phyloP scores from a whole-genome alignment of 1,140 invertebrate species.

The Formica exsecta region DNA sequence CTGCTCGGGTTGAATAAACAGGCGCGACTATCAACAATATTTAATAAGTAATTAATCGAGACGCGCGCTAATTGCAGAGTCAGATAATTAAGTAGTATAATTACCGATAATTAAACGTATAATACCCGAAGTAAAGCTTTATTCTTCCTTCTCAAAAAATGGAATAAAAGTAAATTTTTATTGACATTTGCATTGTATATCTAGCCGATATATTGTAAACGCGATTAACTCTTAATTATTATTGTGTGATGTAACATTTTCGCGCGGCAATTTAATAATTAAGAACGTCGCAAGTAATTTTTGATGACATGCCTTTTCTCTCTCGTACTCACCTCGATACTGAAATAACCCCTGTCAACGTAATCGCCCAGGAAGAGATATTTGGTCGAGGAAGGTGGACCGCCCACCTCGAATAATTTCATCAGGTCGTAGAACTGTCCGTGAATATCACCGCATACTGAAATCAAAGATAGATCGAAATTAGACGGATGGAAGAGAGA shows the following conservation, averaged over 20 bases:
- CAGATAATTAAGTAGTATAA: conserved; percentile 52
- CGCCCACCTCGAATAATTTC: conserved; percentile 99
- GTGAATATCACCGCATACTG: conserved; percentile 99
- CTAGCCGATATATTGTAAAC: not conserved
- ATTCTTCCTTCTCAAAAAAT: not conserved
- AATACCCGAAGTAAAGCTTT: conserved; percentile 16
- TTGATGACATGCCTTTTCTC: not conserved
- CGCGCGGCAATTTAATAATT: not conserved
- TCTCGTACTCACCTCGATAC: conserved; percentile 95
- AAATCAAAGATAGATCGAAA: conserved; percentile 81
- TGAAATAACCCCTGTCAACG: conserved; percentile 99
- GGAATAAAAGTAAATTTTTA: conserved; percentile 7
- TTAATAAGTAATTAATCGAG: conserved; percentile 70
- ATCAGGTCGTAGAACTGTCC: conserved; percentile 99
- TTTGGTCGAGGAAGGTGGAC: conserved; percentile 98
- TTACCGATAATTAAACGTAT: not conserved
- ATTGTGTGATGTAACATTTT: not conserved
- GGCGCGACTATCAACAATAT: not conserved
- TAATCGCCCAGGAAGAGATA: conserved; percentile 99
- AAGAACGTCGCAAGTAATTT: not conserved
- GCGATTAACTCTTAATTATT: conserved; percentile 14
- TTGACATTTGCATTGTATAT: not conserved
- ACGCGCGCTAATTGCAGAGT: conserved; percentile 66
- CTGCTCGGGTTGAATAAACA: conserved; percentile 18
- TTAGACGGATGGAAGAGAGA: not conserved